Percentiles rank a stretch among this genome's conserved stretches.
Evolutionary conservation across 2,888 invertebrate species (phyloP).

Genomic region (Meganola albula): DNA sequence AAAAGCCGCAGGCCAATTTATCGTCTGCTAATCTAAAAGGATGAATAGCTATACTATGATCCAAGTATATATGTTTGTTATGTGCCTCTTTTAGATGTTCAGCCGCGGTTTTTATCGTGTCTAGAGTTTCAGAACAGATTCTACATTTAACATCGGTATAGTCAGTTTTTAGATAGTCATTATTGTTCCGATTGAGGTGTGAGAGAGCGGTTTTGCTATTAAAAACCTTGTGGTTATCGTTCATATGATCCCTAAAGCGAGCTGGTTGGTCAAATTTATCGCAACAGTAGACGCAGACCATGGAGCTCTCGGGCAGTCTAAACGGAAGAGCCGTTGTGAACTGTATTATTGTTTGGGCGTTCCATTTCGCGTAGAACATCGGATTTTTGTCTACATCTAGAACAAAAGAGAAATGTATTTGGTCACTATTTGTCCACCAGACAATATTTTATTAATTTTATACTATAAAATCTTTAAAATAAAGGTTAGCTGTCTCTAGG

Average conservation of each 20-base stretch:
- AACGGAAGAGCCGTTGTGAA: constrained; percentile 47
- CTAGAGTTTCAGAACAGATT: constrained; percentile 28
- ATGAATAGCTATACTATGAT: constrained; percentile 35
- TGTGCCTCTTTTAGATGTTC: constrained; percentile 37
- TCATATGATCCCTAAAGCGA: constrained; percentile 35
- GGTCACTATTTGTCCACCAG: background rate
- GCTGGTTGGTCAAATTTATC: constrained; percentile 34
- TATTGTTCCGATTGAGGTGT: constrained; percentile 7
- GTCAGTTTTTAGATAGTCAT: constrained; percentile 36
- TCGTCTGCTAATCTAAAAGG: constrained; percentile 38
- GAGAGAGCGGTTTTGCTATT: constrained; percentile 18
- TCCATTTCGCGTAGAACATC: constrained; percentile 35
- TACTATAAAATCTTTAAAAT: background rate
- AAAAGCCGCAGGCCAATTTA: constrained; percentile 33
- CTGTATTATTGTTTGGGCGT: constrained; percentile 39
- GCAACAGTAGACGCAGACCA: constrained; percentile 45
- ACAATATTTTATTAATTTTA: background rate
- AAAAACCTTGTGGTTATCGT: constrained; percentile 31
- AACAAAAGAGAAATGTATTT: constrained; percentile 44
- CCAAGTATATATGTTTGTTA: constrained; percentile 27
- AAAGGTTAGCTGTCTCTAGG: too few relatives aligned
- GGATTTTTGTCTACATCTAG: constrained; percentile 44
- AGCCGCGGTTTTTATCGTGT: constrained; percentile 29
- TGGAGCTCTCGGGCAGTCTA: constrained; percentile 38
- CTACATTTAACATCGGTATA: constrained; percentile 41